These are phyloP conservation scores for Cyphomyrus plagiostoma DNA, from an alignment of 2,113 vertebrate species.

Conservation along the genomic window DNA sequence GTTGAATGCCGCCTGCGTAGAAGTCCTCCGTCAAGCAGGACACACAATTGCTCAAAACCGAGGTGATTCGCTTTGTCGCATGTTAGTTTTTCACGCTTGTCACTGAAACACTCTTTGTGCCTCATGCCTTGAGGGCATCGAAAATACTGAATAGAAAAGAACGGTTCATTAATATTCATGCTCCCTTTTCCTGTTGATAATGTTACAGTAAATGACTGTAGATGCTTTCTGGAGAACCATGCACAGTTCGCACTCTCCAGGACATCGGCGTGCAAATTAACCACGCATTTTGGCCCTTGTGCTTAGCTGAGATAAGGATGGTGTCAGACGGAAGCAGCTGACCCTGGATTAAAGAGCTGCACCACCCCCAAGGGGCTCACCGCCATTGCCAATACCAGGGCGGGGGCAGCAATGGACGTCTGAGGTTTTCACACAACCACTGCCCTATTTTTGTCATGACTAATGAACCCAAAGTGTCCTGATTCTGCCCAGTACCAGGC, in stretches of 20 bases:
- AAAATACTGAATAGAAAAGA: conserved; percentile 55
- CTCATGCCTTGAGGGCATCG: conserved; percentile 48
- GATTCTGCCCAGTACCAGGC: conserved; percentile 45
- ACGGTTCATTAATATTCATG: conserved; percentile 65
- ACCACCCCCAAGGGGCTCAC: background rate
- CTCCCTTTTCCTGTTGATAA: conserved; percentile 58
- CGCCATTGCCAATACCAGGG: background rate
- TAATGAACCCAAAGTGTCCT: conserved; percentile 61
- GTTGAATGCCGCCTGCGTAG: conserved; percentile 22
- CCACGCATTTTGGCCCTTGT: background rate
- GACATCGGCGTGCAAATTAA: background rate
- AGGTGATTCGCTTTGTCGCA: conserved; percentile 50
- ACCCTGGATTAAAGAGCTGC: background rate
- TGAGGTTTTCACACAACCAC: conserved; percentile 42
- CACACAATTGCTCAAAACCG: conserved; percentile 32
- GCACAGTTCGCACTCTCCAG: conserved; percentile 28
- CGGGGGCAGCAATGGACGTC: background rate
- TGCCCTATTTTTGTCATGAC: conserved; percentile 63
- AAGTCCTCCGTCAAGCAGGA: conserved; percentile 29
- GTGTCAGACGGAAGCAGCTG: background rate
- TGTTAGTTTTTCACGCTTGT: conserved; percentile 57
- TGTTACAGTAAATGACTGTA: conserved; percentile 59
- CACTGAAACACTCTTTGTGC: conserved; percentile 50
- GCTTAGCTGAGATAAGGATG: background rate
- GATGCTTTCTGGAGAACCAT: conserved; percentile 51